Percentiles rank a stretch among this genome's conserved stretches.
Conservation (phyloP, 2,888 invertebrate species). For the Chorisops tibialis region DNA sequence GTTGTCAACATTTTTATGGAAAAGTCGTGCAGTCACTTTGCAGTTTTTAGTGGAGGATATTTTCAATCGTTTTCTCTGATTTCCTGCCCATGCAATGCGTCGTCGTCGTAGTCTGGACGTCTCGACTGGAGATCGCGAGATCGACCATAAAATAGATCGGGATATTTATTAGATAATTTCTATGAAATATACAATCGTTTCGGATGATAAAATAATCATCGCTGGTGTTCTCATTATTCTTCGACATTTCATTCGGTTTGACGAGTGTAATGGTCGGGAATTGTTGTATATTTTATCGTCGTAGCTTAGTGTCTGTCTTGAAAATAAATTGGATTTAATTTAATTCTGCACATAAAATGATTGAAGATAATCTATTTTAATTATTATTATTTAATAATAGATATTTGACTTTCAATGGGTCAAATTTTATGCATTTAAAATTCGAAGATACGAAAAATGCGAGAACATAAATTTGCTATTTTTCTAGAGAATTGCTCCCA, state of each 20-base stretch:
- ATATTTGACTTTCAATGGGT: too few species aligned
- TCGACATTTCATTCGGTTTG: background rate
- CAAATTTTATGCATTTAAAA: too few species aligned
- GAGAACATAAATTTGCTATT: too few species aligned
- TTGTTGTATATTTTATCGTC: too few species aligned
- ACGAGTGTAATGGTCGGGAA: background rate
- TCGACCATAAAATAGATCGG: conserved; percentile 9
- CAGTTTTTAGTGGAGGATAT: conserved; percentile 1
- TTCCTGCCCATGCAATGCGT: conserved; percentile 12
- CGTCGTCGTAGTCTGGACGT: background rate
- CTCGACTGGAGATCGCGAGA: conserved; percentile 1
- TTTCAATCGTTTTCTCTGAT: conserved; percentile 9
- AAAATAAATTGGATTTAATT: too few species aligned
- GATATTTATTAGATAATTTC: conserved; percentile 50
- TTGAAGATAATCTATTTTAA: too few species aligned
- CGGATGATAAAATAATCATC: conserved; percentile 34
- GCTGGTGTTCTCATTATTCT: conserved; percentile 38
- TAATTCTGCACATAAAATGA: too few species aligned
- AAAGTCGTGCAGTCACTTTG: conserved; percentile 47
- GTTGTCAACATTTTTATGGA: conserved; percentile 53
- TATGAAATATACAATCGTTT: conserved; percentile 47
- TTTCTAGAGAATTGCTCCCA: too few species aligned
- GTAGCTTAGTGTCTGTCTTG: too few species aligned
- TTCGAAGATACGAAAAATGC: too few species aligned
- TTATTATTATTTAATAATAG: too few species aligned